Evolutionary conservation across 2,113 vertebrate genomes (phyloP), one percentile per base, ranked within the genome.

Genomic region (Ornithorhynchus anatinus): DNA sequence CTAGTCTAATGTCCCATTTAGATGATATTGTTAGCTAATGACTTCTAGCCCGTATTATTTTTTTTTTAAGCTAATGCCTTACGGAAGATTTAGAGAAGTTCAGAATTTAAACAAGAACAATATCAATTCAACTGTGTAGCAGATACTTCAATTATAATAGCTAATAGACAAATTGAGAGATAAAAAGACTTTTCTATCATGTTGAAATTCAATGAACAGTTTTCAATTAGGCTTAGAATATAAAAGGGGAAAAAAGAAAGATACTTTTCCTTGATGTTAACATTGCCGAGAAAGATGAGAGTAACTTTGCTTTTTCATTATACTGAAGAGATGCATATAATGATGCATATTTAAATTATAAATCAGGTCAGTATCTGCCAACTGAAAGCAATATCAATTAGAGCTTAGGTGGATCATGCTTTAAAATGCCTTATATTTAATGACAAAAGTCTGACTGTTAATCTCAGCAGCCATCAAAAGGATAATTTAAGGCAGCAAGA

Each of bases 301-400:
- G 91, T 88, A 89, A 89, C 86, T 91, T 89, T 6, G 77, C 88
- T 89, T 92, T 93, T 92, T 92, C 91, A 89, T 93, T 93, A 92
- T 85, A 86, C 90, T 89, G 89, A 91, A 89, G 92, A 93, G 92
- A 92, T 86, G 87, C 89, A 82, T 81, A 92, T 87, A 93, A 94
- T 92, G 88, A 92, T 25, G 86, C 89, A 89, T 94, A 94, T 94
- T 94, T 94, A 94, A 94, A 94, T 94, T 93, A 94, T 94, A 94
- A 94, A 94, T 94, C 92, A 93, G 93, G 92, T 91, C 84, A 85
- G 89, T 93, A 87, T 93, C 91, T 94, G 94, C 93, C 93, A 93
- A 91, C 91, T 90, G 90, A 93, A 94, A 93, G 93, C 91, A 92
- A 86, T 94, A 94, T 94, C 93, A 94, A 94, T 94, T 94, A 94